phyloP scores from a whole-genome alignment of 1,140 invertebrate genomes.

The Caenorhabditis brenneri region DNA sequence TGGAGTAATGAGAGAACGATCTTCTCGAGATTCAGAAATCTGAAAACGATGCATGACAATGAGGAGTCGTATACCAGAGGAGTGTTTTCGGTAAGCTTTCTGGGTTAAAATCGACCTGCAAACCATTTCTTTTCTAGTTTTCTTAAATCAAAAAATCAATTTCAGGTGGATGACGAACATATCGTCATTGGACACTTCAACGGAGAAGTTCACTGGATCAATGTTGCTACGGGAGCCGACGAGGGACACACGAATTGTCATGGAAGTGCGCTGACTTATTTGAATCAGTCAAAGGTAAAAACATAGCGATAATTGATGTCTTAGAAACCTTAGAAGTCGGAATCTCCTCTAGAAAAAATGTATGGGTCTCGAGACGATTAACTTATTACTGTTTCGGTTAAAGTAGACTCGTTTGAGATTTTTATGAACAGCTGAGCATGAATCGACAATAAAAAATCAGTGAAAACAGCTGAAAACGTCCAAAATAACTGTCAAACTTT shows the following conservation, averaged over 20 bases:
- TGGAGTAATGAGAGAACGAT: conserved; percentile 8
- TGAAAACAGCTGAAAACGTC: no score
- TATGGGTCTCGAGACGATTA: no score
- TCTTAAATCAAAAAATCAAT: conserved; percentile 58
- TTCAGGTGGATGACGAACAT: conserved; percentile 80
- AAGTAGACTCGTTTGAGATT: no score
- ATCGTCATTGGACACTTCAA: conserved; percentile 84
- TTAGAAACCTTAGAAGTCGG: no score
- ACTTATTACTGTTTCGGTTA: no score
- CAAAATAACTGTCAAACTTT: no score
- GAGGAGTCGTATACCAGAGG: conserved; percentile 84
- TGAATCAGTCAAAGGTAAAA: not conserved
- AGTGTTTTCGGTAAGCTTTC: conserved; percentile 77
- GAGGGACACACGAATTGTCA: conserved; percentile 64
- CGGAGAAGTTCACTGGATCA: conserved; percentile 86
- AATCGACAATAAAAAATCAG: no score
- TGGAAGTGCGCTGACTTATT: not conserved
- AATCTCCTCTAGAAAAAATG: no score
- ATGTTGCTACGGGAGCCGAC: conserved; percentile 79
- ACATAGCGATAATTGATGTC: no score
- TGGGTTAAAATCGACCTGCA: not conserved
- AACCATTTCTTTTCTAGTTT: not conserved
- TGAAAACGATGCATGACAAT: conserved; percentile 73
- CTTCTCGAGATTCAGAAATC: conserved; percentile 4
- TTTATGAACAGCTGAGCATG: no score